These are phyloP conservation scores for Thereuonema tuberculata DNA, from an alignment of 1,140 invertebrate genomes.

Conservation along the genomic window DNA sequence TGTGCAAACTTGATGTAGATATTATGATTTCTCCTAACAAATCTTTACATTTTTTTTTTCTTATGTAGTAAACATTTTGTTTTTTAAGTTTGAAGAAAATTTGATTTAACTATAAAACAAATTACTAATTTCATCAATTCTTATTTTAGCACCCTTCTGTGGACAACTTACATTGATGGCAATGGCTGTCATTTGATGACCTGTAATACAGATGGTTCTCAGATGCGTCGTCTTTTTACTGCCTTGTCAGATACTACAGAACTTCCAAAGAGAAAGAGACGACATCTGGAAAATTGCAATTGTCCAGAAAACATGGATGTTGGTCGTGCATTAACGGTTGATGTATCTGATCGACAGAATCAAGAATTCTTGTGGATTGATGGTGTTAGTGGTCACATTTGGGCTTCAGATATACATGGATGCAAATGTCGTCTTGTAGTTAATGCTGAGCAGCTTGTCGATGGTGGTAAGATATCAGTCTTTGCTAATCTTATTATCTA, in stretches of 20 bases:
- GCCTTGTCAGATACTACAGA: conserved; percentile 4
- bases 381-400: conserved; percentile 40
- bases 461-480: too few species aligned
- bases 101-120: too few species aligned
- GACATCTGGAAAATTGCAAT: conserved; percentile 31
- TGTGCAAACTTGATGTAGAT: too few species aligned
- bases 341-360: conserved; percentile 42
- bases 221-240: conserved; percentile 43
- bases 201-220: conserved; percentile 39
- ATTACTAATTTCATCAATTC: conserved; percentile 3
- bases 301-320: conserved; percentile 44
- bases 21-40: too few species aligned
- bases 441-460: too few species aligned
- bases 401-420: conserved; percentile 47
- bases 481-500: too few species aligned
- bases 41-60: too few species aligned
- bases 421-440: conserved; percentile 48
- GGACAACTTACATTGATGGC: conserved; percentile 45
- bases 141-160: conserved; percentile 48
- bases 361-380: conserved; percentile 51
- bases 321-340: conserved; percentile 45
- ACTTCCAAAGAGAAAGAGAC: not conserved
- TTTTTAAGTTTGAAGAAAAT: too few species aligned
- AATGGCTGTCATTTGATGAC: conserved; percentile 45
- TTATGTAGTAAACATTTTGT: too few species aligned